Evolutionary conservation across 1,140 invertebrate genomes (phyloP), one percentile per base, ranked within the genome.

Genomic region (Magallana gigas): DNA sequence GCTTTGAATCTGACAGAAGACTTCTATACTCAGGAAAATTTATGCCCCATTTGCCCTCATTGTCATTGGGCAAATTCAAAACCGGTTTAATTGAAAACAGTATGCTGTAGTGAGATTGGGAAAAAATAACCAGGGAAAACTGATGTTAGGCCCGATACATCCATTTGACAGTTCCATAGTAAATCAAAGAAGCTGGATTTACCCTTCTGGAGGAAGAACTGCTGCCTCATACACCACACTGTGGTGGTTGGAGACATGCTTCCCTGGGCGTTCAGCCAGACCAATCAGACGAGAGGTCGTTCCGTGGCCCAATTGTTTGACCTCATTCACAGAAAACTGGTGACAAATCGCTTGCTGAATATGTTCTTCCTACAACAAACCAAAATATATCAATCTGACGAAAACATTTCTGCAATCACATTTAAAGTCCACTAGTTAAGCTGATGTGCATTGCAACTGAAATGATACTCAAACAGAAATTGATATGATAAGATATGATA

Each of bases 291-390:
- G 87, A 6, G 83, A 56, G 3, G 92, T 89, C 56, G 92, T 93
- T 7, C 94, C 94, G 85, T 92, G 90, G 1, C 93, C 93, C 23
- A 94, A 88, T n/a, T 89, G 85, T 80, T 90, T 91, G 8, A 92
- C 87, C 48, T 94, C 92, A 57, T 90, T 90, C 81, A 93, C 92
- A 86, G 86, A 76, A 85, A 91, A 94, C 89, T 94, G 94, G 56
- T 91, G 89, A 89, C 93, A 93, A 36, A 94, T 14, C 1, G 92
- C 92, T 14, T 58, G 88, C 76, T 94, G 93, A 9, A 94, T 88
- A 12, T 91, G 64, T 8, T 85, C 82, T 18, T 85, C 71, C 93
- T 94, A 14, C 87, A 88, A 84, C 48, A 85, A 36, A 68, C 36
- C 8, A 87, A 85, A 23, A 29, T 0, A 80, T 18, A 5, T 12